Base-by-base conservation (phyloP, 2,797 vertebrate species). In the Arctocebus calabarensis region DNA sequence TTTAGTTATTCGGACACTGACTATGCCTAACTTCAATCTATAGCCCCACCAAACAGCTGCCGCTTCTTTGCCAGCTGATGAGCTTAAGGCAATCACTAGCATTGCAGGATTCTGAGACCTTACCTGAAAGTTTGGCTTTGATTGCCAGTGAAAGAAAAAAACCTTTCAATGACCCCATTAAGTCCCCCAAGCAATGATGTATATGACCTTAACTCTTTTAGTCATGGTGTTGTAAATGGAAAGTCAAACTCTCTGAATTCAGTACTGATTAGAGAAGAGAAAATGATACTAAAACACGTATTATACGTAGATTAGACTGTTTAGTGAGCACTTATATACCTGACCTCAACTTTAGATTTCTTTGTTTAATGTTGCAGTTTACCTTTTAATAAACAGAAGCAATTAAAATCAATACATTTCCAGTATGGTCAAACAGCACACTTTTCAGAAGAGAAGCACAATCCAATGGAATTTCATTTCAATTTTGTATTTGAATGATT, bases 321-420 rank as follows among this genome's bases (percentile, higher is more conserved):
- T 94, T 90, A 96, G 96, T 94, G 82, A 85, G 52, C 48, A 70
- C 71, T 79, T 93, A 57, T 2, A 83, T 2, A 85, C 10, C 81
- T 90, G 43, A 37, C 52, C 37, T n/a, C 96, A 91, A 66, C 90
- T 64, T 73, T 52, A 73, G 52, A 43, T 84, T 57, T 74, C 48
- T 75, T 74, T 75, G 79, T 96, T 85, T 87, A 95, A 83, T 83
- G 97, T 98, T 98, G 97, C 96, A 98, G 97, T 98, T 98, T 98
- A 97, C 68, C 97, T 98, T 98, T 98, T 97, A 97, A 98, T 97
- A 98, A 97, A 98, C 98, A 98, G 93, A 98, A 98, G 95, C 94
- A 98, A 96, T 97, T 95, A 97, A 98, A 97, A 89, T 90, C 96
- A 97, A 91, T 57, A 95, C 94, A 94, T 98, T 98, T 98, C 95